Conservation (phyloP, 2,797 vertebrate species). For the Mormyrus hasselquistii region DNA sequence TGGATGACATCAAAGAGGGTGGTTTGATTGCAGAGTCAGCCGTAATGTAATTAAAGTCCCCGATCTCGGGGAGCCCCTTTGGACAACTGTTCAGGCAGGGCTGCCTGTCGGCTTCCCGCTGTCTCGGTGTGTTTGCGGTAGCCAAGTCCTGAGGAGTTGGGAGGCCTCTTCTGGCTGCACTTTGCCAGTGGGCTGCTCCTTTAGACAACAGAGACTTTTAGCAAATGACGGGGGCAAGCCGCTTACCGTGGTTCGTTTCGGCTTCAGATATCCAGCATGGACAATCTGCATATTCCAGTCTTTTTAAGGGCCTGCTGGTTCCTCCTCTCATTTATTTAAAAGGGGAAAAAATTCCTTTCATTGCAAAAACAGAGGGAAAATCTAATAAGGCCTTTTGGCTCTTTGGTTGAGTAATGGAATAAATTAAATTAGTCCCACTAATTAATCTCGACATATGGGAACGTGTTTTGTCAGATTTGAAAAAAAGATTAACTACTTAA, state of each 20-base stretch:
- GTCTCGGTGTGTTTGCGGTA: neutral
- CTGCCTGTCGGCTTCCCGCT: neutral
- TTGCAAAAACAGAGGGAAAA: neutral
- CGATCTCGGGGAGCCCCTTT: neutral
- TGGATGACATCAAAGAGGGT: neutral
- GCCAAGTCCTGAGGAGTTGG: neutral
- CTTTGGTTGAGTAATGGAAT: neutral
- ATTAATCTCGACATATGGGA: neutral
- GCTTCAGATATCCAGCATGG: neutral
- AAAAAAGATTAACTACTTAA: neutral
- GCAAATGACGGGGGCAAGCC: neutral
- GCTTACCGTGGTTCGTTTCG: neutral
- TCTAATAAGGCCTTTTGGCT: neutral
- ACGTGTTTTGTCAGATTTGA: neutral
- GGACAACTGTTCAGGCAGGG: constrained; percentile 3
- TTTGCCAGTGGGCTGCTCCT: neutral
- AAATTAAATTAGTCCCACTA: neutral
- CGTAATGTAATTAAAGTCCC: neutral
- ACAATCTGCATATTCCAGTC: neutral
- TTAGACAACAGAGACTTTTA: neutral
- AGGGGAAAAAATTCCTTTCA: neutral
- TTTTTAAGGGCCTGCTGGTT: neutral
- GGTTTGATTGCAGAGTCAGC: neutral
- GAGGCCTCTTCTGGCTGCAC: neutral
- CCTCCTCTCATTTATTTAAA: neutral